phyloP scores from a whole-genome alignment of 1,140 invertebrate species.

The Microplitis mediator region DNA sequence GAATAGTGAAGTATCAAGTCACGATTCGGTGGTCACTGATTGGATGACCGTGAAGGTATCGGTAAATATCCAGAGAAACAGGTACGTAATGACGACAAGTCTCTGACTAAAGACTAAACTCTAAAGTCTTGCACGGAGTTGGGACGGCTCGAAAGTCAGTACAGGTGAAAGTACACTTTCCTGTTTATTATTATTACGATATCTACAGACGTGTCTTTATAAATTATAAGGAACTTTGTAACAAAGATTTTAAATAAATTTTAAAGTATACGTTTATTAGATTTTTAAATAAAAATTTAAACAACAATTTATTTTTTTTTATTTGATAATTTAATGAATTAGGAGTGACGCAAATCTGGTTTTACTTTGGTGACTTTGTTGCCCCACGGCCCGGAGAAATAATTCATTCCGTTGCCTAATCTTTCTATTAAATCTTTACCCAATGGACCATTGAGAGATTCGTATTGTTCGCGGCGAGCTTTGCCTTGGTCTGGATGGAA shows the following conservation, averaged over 20 bases:
- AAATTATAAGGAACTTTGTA: no score
- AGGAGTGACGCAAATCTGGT: constrained; percentile 13
- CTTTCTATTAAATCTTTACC: constrained; percentile 46
- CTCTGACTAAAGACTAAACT: neutral
- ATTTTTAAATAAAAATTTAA: no score
- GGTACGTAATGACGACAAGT: no score
- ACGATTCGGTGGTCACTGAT: neutral
- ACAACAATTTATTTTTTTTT: neutral
- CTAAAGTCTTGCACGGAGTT: neutral
- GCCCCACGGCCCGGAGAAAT: constrained; percentile 37
- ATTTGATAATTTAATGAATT: neutral
- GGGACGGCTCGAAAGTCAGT: no score
- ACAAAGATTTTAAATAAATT: no score
- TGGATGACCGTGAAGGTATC: neutral
- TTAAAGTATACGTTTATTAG: no score
- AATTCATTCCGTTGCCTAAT: constrained; percentile 39
- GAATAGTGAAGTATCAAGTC: neutral
- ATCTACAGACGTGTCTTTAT: no score
- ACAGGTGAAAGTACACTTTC: constrained; percentile 15
- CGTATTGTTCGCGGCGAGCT: constrained; percentile 44
- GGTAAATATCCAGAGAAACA: no score
- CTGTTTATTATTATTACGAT: neutral
- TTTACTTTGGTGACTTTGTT: constrained; percentile 19
- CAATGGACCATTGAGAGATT: constrained; percentile 45
- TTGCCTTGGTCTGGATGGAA: constrained; percentile 52